A percentile compares a stretch with the other conserved stretches of the same genome.
phyloP scores from a whole-genome alignment of 2,113 vertebrate species.

The Gymnorhina tibicen region DNA sequence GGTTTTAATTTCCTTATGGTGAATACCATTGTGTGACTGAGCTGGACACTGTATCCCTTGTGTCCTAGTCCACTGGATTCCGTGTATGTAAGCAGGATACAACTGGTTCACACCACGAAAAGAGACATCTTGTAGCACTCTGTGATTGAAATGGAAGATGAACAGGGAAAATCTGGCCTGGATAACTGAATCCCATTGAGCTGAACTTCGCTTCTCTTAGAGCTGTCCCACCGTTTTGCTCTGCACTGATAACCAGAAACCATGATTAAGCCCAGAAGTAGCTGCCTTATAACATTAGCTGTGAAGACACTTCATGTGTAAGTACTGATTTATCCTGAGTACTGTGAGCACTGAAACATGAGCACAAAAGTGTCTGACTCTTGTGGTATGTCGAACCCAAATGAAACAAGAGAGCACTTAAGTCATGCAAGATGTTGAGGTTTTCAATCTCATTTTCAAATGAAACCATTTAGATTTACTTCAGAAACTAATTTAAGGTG shows the following conservation, averaged over 20 bases:
- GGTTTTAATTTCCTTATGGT: not conserved
- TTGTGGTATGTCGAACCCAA: not conserved
- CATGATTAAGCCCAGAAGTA: not conserved
- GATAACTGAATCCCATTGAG: not conserved
- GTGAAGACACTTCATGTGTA: not conserved
- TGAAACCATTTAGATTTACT: not conserved
- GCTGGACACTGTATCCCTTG: not conserved
- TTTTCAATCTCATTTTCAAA: conserved; percentile 7
- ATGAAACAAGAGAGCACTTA: not conserved
- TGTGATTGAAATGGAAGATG: not conserved
- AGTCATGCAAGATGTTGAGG: not conserved
- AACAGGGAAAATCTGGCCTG: not conserved
- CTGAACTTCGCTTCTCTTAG: not conserved
- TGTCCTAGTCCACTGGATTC: not conserved
- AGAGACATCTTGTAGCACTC: not conserved
- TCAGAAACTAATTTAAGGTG: not conserved
- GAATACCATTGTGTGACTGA: not conserved
- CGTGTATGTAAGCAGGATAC: not conserved
- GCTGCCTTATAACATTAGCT: not conserved
- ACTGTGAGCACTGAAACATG: not conserved
- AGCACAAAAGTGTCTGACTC: not conserved
- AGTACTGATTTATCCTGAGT: not conserved
- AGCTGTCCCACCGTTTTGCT: not conserved
- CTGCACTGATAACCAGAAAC: not conserved
- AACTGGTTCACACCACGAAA: not conserved